Evolutionary conservation across 2,888 invertebrate species (phyloP), one percentile per base, ranked within the genome.

Genomic region (Psococerastis gibbosa): DNA sequence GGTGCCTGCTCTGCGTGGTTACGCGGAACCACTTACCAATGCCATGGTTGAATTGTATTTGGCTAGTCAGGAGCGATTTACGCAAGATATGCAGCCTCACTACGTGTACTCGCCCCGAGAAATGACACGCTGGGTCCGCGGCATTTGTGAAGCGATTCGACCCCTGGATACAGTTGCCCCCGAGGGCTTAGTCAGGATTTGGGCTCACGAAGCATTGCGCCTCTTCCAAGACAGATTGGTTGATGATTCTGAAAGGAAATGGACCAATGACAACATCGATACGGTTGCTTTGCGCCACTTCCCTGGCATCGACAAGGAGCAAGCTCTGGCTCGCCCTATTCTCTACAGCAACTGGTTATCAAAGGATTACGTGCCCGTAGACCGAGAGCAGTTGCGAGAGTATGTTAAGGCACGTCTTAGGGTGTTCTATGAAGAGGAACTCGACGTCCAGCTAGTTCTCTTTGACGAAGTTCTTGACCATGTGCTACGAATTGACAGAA

Each of bases 401-500:
- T 98, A 98, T 59, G 94, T 95, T 31, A 87, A 91, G 57, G 97
- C 98, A 43, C 73, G 98, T 47, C 71, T 99, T 1, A 95, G 91
- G 73, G 81, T 92, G 38, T 99, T 99, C 69, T 98, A 98, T 60
- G 98, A 99, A 63, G 98, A 99, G 66, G 98, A 99, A 59, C 63
- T 99, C 46, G 98, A 99, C 61, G 98, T 99, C 3, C 95, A 91
- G 0, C 67, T 99, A 32, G 98, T 99, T 31, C 69, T 99, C 32
- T 99, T 98, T 64, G 95, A 99, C 62, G 97, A 99, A 65, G 97
- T 99, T n/a, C 63, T 99, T 41, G 98, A 99, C 61, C 98, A 99
- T 62, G 97, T 98, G 43, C 66, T 99, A 48, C 75, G 98, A 53
- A 98, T 99, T 59, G 98, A 99, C 69, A 74, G 98, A 57, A 98